Evolutionary conservation across 2,888 invertebrate species (phyloP), one percentile per base, ranked within the genome.

Genomic region (Drosophila recens): DNA sequence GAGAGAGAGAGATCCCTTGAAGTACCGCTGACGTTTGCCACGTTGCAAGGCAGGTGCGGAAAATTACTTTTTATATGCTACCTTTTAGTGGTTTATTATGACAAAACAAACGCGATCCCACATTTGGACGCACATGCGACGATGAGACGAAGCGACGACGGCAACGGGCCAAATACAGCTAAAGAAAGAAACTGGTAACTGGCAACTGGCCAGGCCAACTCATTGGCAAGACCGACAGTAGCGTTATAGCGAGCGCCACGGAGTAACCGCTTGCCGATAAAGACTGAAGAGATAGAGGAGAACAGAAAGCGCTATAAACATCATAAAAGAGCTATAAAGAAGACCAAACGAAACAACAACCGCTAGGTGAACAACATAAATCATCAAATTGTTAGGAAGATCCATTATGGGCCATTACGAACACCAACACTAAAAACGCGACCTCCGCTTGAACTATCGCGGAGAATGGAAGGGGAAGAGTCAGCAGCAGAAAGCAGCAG

Each of bases 51-150:
- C 90, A 90, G 90, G 91, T 90, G 90, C 89, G 90, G 90, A 91
- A 90, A 90, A 90, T 90, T 85, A 82, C 84, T 80, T 90, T 90
- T 90, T 90, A 87, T 89, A 87, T 78, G 88, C 80, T 89, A 79
- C 79, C 82, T 83, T 89, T 90, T 90, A 89, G 89, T 86, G 89
- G 89, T 84, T 90, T 90, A 87, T 90, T 87, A 87, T 87, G 89
- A 89, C 89, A 89, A 85, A 87, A 82, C 76, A 82, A 82, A 77
- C 88, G 74, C 80, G 75, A 80, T 59, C 67, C 74, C 82, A 75
- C 84, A 70, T 80, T 67, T 54, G 70, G 23, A 62, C 67, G 36
- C 64, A 63, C 78, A 85, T 68, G 75, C 69, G 75, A 75, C 58
- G 61, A 43, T 36, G 75, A 17, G 52, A 23, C n/a, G n/a, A 17